phyloP scores from a whole-genome alignment of 2,113 vertebrate species.

The Actenoides hombroni region DNA sequence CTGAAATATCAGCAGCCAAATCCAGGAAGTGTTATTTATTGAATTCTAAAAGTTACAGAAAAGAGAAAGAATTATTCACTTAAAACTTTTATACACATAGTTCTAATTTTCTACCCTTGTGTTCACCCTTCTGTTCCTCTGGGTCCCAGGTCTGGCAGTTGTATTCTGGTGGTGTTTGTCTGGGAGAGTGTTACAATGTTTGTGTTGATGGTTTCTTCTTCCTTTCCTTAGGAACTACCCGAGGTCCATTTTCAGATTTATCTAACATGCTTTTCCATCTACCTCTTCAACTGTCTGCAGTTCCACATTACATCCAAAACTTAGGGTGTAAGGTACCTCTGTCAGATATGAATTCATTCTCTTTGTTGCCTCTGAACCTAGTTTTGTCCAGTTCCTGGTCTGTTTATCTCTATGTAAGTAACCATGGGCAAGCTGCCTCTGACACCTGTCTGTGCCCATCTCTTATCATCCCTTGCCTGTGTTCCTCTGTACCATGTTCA shows the following conservation, averaged over 20 bases:
- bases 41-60: background rate
- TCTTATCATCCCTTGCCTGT: background rate
- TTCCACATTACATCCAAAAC: background rate
- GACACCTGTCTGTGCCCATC: background rate
- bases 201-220: background rate
- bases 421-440: background rate
- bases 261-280: background rate
- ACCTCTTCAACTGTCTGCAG: background rate
- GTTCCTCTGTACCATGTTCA: background rate
- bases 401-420: background rate
- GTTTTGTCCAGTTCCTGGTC: background rate
- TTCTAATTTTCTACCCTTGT: background rate
- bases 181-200: background rate
- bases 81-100: background rate
- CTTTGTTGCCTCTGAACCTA: background rate
- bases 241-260: background rate
- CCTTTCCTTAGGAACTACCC: background rate
- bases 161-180: background rate
- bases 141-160: background rate
- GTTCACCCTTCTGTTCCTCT: background rate
- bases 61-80: background rate
- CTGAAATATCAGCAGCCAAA: background rate
- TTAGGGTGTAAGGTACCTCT: background rate
- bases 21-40: background rate
- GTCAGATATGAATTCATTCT: background rate